A percentile compares a stretch with the other conserved stretches of the same genome.
Evolutionary conservation across 2,113 vertebrate genomes (phyloP).

Genomic region (Oenanthe oenanthe): DNA sequence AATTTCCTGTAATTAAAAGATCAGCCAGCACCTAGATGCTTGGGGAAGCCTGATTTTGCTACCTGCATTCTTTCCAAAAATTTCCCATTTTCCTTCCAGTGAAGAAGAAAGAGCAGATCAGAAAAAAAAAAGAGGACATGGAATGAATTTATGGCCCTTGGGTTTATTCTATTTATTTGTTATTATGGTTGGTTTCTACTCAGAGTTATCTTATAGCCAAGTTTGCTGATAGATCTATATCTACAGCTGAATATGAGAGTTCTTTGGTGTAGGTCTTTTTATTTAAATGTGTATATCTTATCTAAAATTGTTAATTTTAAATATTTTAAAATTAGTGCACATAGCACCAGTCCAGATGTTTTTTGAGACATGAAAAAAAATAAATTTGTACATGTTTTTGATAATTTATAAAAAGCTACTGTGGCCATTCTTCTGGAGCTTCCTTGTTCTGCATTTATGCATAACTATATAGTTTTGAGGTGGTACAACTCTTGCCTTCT

Average conservation of each 20-base stretch:
- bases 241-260: not conserved
- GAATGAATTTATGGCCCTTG: not conserved
- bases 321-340: not conserved
- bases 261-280: not conserved
- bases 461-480: not conserved
- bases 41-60: not conserved
- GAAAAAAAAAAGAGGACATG: not conserved
- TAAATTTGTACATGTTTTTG: not conserved
- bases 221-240: not conserved
- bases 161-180: not conserved
- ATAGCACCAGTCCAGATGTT: not conserved
- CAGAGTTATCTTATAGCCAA: not conserved
- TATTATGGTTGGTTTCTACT: not conserved
- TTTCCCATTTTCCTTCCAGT: fast-evolving
- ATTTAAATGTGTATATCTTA: not conserved
- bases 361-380: not conserved
- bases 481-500: not conserved
- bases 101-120: not conserved
- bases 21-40: not conserved
- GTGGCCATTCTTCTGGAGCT: not conserved
- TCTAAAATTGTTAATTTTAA: not conserved
- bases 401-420: not conserved
- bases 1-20: not conserved
- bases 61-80: not conserved
- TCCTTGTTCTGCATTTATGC: not conserved